Base-by-base conservation (phyloP, 2,113 vertebrate species). In the Cairina moschata region DNA sequence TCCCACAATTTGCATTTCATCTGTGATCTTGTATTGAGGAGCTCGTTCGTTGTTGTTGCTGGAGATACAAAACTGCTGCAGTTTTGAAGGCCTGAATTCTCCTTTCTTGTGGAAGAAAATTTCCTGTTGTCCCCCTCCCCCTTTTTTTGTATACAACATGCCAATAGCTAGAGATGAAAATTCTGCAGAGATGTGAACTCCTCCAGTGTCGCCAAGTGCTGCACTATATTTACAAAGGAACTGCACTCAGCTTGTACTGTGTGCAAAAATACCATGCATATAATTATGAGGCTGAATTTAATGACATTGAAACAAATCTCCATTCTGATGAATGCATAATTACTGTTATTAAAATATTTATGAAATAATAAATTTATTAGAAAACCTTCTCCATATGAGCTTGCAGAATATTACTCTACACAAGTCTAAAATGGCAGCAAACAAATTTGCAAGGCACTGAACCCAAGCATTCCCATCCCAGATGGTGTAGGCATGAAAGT, bases 341-440 rank as follows among this genome's bases (percentile, higher is more conserved):
- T 93, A 78, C 68, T 14, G 9, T 36, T 42, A 90, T 71, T 90
- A 66, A 92, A 93, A 93, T 91, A 90, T 88, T 92, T 56, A 92
- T 83, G 88, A 81, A 91, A 88, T 88, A 77, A 94, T 94, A 36
- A 52, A 93, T 90, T 75, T 90, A 76, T 93, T 72, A 67, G 76
- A 75, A 85, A 77, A 36, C 54, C 48, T 71, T 65, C 50, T 38
- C 14, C 71, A 42, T 7, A 2, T 29, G 31, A 79, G 69, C 52
- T 58, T 76, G 65, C 65, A 84, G 83, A 92, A 63, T 23, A 82
- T 34, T 66, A 20, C 73, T 65, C 54, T 6, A 3, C 55, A 40
- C 50, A 54, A 44, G 10, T 56, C 89, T 80, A 28, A 74, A 76
- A 69, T 36, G 63, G 72, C 63, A 93, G 67, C 50, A 58, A 75